A percentile compares a stretch with the other conserved stretches of the same genome.
Evolutionary conservation across 2,113 vertebrate genomes (phyloP).

Genomic region (Chaenocephalus aceratus): DNA sequence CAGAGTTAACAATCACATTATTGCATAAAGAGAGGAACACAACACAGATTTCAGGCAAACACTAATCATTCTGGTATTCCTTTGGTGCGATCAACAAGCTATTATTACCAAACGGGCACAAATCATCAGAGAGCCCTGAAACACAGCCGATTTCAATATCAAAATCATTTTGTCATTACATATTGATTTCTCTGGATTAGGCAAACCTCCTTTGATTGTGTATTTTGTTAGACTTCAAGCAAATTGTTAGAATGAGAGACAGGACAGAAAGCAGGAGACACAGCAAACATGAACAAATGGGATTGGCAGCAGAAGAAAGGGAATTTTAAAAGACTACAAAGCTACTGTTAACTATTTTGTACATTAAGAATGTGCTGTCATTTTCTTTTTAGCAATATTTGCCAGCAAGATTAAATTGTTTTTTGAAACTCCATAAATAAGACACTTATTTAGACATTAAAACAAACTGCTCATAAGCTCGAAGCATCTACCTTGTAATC

Average conservation of each 20-base stretch:
- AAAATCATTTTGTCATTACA: slow-evolving; percentile 32
- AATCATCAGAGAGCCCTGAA: slow-evolving; percentile 45
- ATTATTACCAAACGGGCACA: slow-evolving; percentile 48
- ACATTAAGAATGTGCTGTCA: background rate
- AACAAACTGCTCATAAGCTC: slow-evolving; percentile 7
- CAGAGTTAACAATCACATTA: slow-evolving; percentile 53
- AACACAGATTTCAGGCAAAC: slow-evolving; percentile 34
- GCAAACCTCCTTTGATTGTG: slow-evolving; percentile 16
- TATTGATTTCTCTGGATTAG: slow-evolving; percentile 17
- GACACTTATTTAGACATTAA: background rate
- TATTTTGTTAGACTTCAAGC: slow-evolving; percentile 32
- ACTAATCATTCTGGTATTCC: slow-evolving; percentile 44
- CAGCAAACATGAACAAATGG: slow-evolving; percentile 43
- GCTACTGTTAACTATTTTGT: slow-evolving; percentile 22
- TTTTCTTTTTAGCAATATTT: background rate
- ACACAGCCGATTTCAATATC: slow-evolving; percentile 46
- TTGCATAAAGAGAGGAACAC: slow-evolving; percentile 33
- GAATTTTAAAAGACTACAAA: slow-evolving; percentile 38
- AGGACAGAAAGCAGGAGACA: slow-evolving; percentile 60
- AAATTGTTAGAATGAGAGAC: slow-evolving; percentile 38
- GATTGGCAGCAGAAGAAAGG: slow-evolving; percentile 39
- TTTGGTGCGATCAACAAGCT: slow-evolving; percentile 45
- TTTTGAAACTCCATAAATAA: background rate
- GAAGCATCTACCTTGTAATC: background rate
- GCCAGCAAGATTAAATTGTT: background rate